Conservation (phyloP, 2,113 vertebrate species). For the Chaetura pelagica region DNA sequence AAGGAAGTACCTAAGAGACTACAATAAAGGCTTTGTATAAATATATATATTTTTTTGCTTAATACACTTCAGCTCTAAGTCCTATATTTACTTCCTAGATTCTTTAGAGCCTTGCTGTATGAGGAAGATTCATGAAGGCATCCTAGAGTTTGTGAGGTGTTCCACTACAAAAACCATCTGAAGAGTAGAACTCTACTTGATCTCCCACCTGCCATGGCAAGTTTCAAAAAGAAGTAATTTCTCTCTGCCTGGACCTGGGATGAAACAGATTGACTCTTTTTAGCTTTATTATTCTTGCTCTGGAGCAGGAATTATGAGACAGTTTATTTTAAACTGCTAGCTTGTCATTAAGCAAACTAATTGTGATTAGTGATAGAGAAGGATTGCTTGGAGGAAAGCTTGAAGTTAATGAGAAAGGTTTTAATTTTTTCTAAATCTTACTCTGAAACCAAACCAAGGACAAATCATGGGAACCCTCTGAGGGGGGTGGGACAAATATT, state of each 20-base stretch:
- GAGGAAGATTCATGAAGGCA: neutral
- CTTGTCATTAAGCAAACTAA: slow-evolving; percentile 3
- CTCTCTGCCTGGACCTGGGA: neutral
- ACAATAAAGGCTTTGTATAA: neutral
- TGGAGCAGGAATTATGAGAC: neutral
- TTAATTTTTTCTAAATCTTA: neutral
- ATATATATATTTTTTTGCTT: neutral
- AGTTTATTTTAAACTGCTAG: neutral
- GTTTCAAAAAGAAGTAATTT: neutral
- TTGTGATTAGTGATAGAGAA: neutral
- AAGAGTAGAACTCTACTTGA: neutral
- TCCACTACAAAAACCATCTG: neutral
- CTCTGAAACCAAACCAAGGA: neutral
- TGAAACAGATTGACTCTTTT: neutral
- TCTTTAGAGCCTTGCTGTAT: neutral
- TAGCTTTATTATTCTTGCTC: neutral
- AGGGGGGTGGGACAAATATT: neutral
- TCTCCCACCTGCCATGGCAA: neutral
- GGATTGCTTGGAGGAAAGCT: slow-evolving; percentile 2
- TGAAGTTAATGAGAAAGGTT: neutral
- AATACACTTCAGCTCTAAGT: neutral
- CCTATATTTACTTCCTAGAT: neutral
- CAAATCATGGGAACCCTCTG: neutral
- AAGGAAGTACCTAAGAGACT: neutral
- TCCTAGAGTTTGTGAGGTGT: neutral